Base-by-base conservation (phyloP, 1,140 invertebrate genomes). In the Drosophila arizonae region DNA sequence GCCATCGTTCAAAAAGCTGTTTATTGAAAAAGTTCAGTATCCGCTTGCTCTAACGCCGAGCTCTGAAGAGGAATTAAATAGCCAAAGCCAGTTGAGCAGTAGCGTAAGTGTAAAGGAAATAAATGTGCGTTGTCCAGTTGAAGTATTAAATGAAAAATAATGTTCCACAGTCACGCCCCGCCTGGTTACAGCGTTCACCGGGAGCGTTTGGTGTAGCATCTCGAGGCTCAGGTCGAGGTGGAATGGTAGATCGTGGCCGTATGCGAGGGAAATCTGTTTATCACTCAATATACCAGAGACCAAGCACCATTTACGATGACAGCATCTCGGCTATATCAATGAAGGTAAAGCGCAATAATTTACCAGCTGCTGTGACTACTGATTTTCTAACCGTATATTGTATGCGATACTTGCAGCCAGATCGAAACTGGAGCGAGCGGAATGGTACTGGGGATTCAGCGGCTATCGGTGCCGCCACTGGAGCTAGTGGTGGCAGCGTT, bases 41-140 rank as follows among this genome's bases (percentile, higher is more conserved):
- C 97, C 97, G 43, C 91, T 98, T 65, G 95, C 96, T 43, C 93
- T 97, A 64, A 93, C 94, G 73, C 94, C 95, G 73, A 94, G 95
- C 89, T 95, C 96, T 91, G 96, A 97, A 73, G 96, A 97, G 85
- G 97, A 97, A 93, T 28, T 80, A 21, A 72, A 60, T 15, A 82
- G 51, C 43, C 69, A 65, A 58, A 70, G 33, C 54, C 36, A 72
- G 9, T 17, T 64, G 5, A 79, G 76, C 0, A 82, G 61, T 61
- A 72, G 43, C 51, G 71, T 87, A 76, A 76, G 81, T 77, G 13
- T n/a, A 0, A 39, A 39, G 11, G 9, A 39, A 13, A 43, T 15
- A 50, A 15, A 17, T 45, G 9, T 9, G 5, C n/a, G 6, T 0
- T 45, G n/a, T n/a, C n/a, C 43, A 0, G 15, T 45, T 45, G 1